Percentiles rank a stretch among this genome's conserved stretches.
These are phyloP conservation scores for Eupeodes latifasciatus DNA, from an alignment of 2,888 invertebrate genomes.

Conservation along the genomic window DNA sequence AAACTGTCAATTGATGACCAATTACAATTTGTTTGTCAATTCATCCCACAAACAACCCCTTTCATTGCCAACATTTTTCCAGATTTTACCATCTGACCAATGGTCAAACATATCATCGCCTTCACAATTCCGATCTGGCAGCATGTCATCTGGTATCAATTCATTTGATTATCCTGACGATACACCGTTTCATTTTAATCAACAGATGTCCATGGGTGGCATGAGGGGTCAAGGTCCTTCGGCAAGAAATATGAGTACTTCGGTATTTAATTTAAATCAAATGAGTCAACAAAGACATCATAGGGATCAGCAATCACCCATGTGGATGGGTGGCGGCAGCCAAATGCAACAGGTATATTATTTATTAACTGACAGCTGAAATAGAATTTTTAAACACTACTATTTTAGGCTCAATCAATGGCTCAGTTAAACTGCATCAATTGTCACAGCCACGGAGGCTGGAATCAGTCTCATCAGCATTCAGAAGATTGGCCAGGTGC, in stretches of 20 bases:
- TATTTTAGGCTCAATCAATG: slow-evolving; percentile 88
- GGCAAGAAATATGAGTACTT: slow-evolving; percentile 84
- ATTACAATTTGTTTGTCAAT: neutral
- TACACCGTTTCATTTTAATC: slow-evolving; percentile 81
- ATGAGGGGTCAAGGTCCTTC: slow-evolving; percentile 73
- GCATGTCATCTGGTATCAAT: slow-evolving; percentile 84
- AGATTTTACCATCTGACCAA: slow-evolving; percentile 81
- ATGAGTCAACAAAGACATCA: slow-evolving; percentile 79
- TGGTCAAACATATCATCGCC: slow-evolving; percentile 84
- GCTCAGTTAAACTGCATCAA: slow-evolving; percentile 88
- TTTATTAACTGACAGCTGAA: neutral
- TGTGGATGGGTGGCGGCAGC: slow-evolving; percentile 79
- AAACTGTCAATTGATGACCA: no score
- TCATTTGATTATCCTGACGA: slow-evolving; percentile 83
- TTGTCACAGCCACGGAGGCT: slow-evolving; percentile 84
- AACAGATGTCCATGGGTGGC: slow-evolving; percentile 67
- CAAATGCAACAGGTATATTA: slow-evolving; percentile 86
- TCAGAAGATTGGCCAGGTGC: slow-evolving; percentile 80
- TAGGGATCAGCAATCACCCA: slow-evolving; percentile 56
- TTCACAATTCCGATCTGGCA: slow-evolving; percentile 83
- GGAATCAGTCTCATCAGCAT: slow-evolving; percentile 78
- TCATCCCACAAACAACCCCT: slow-evolving; percentile 31
- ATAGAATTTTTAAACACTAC: no score
- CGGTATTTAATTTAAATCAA: slow-evolving; percentile 86
- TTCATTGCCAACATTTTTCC: slow-evolving; percentile 66